Conservation (phyloP, 2,888 invertebrate genomes). For the Drosophila villosipedis region DNA sequence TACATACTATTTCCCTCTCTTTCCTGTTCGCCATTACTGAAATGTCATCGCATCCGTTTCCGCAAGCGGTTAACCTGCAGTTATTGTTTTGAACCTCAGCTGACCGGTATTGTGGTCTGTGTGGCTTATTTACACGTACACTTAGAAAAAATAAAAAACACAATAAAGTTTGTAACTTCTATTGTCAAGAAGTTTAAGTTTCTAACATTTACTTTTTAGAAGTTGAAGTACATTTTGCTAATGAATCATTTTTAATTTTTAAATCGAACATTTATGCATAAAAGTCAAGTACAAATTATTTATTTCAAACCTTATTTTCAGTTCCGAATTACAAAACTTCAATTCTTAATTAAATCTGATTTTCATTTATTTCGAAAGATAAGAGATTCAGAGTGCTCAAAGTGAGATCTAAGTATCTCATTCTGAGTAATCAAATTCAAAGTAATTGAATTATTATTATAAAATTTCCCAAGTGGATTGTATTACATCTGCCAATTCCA, state of each 20-base stretch:
- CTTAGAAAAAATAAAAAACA: background rate
- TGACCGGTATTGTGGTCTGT: constrained; percentile 12
- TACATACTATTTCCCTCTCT: background rate
- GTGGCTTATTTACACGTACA: constrained; percentile 25
- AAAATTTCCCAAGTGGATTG: background rate
- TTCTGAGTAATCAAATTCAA: background rate
- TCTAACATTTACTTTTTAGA: background rate
- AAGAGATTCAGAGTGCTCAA: background rate
- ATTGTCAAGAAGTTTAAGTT: background rate
- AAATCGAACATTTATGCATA: background rate
- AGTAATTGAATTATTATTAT: background rate
- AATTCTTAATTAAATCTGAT: background rate
- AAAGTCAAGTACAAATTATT: background rate
- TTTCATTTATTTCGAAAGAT: background rate
- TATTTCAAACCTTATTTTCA: background rate
- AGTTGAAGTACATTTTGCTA: background rate
- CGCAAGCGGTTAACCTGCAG: constrained; percentile 52
- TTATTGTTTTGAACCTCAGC: constrained; percentile 39
- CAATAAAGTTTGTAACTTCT: background rate
- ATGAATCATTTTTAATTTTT: background rate
- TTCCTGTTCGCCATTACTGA: constrained; percentile 1
- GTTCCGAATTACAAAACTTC: background rate
- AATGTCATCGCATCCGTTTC: constrained; percentile 44
- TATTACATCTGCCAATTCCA: constrained; percentile 10
- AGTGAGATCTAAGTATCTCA: background rate